These are phyloP conservation scores for Pseudolycoriella hygida DNA, from an alignment of 2,888 invertebrate species.

Conservation along the genomic window DNA sequence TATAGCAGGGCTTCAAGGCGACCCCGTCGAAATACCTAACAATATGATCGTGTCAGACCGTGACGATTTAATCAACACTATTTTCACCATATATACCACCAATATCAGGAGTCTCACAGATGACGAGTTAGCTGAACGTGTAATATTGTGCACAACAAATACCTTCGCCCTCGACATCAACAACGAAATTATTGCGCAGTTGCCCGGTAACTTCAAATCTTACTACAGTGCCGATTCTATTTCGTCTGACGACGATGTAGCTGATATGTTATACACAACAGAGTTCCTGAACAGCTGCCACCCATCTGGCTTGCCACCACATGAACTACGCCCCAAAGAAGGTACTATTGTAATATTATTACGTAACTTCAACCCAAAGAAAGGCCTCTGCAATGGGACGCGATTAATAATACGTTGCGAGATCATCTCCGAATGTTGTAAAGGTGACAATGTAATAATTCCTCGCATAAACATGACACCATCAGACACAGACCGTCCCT, in stretches of 20 bases:
- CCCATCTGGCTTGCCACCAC: slow-evolving; percentile 3
- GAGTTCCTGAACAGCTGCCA: slow-evolving; percentile 4
- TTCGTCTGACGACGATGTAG: background rate
- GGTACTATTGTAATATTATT: slow-evolving; percentile 3
- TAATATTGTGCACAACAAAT: slow-evolving; percentile 5
- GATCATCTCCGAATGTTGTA: slow-evolving; percentile 3
- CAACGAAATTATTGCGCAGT: background rate
- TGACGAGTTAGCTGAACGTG: slow-evolving; percentile 3
- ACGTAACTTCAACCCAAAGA: slow-evolving; percentile 4
- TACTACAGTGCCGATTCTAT: slow-evolving; percentile 6
- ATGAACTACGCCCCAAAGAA: slow-evolving; percentile 4
- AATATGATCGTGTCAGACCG: background rate
- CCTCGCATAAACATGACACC: background rate
- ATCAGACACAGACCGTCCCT: background rate
- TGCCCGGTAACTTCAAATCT: background rate
- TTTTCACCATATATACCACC: slow-evolving; percentile 5
- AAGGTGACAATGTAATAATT: background rate
- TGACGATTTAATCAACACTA: slow-evolving; percentile 2
- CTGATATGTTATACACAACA: slow-evolving; percentile 2
- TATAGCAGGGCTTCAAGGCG: background rate
- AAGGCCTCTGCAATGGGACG: slow-evolving; percentile 4
- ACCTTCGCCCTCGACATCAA: slow-evolving; percentile 1
- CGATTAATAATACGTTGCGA: slow-evolving; percentile 8
- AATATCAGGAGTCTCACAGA: slow-evolving; percentile 1
- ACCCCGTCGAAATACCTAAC: slow-evolving; percentile 4